Evolutionary conservation across 2,113 vertebrate genomes (phyloP), one percentile per base, ranked within the genome.

Genomic region (Tetrax tetrax): DNA sequence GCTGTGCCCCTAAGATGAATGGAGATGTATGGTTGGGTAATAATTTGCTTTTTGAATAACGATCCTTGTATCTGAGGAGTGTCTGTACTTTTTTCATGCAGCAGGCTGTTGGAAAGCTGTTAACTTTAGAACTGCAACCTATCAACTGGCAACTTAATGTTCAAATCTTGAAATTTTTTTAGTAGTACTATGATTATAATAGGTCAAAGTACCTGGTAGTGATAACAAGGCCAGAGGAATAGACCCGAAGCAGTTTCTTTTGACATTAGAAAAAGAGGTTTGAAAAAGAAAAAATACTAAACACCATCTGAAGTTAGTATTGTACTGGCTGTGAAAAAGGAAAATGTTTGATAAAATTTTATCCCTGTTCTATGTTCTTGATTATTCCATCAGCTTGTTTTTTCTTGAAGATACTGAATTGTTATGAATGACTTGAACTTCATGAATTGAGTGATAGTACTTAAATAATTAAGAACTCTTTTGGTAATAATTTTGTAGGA

Each of bases 311-410:
- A 37, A 74, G 60, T 29, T 53, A 22, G 1, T 64, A 22, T 11
- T 53, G n/a, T 56, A 4, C 8, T 48, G 0, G 13, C 35, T 45
- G 13, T 70, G 31, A 29, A 35, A 57, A 87, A 63, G n/a, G 28
- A 35, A 38, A 69, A 51, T 0, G 0, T 27, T 29, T 45, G 51
- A 7, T 66, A 41, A 28, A 38, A 21, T 66, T 64, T 54, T 63
- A 24, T 69, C 22, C 8, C 7, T 56, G 5, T 76, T 64, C 7
- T 16, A 9, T 63, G 7, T 53, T 93, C 16, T 41, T 71, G 19
- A 14, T 69, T 35, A 68, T 88, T 77, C 38, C 14, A 16, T 76
- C 19, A 2, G 1, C 29, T 51, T 23, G 6, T 14, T 11, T 53
- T 50, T 38, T 27, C 23, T 61, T 56, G 16, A 60, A 60, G 43